Conservation (phyloP, 2,797 vertebrate genomes). For the Antrozous pallidus region DNA sequence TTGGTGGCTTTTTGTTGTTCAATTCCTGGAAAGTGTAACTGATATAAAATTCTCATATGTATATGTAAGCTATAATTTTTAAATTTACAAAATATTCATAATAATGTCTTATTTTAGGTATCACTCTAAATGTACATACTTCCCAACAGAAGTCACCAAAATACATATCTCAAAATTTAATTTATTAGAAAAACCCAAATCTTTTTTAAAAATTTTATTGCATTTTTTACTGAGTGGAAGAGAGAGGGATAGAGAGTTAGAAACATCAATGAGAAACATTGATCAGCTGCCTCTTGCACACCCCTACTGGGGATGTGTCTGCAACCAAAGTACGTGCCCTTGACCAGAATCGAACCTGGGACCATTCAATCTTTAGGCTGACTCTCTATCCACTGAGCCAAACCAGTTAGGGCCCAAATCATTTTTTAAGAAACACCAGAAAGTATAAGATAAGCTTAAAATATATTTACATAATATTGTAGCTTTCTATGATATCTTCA, state of each 20-base stretch:
- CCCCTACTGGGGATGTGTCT: no score
- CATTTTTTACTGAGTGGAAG: no score
- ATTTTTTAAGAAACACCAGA: neutral
- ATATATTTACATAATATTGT: neutral
- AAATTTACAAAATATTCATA: neutral
- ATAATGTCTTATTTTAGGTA: neutral
- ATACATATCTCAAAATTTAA: neutral
- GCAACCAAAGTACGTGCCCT: no score
- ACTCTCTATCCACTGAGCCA: no score
- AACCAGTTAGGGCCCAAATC: neutral
- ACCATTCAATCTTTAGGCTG: no score
- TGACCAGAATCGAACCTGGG: no score
- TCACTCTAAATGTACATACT: neutral
- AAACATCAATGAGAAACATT: no score
- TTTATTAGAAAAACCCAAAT: neutral
- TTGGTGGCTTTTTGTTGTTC: neutral
- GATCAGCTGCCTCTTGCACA: no score
- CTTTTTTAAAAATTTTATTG: neutral
- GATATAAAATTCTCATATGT: neutral
- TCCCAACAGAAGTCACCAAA: neutral
- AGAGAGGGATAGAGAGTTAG: no score
- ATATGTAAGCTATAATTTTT: neutral
- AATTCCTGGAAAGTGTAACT: neutral
- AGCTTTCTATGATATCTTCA: neutral
- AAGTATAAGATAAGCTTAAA: neutral